phyloP scores from a whole-genome alignment of 2,113 vertebrate species.

The Nesogale talazaci region DNA sequence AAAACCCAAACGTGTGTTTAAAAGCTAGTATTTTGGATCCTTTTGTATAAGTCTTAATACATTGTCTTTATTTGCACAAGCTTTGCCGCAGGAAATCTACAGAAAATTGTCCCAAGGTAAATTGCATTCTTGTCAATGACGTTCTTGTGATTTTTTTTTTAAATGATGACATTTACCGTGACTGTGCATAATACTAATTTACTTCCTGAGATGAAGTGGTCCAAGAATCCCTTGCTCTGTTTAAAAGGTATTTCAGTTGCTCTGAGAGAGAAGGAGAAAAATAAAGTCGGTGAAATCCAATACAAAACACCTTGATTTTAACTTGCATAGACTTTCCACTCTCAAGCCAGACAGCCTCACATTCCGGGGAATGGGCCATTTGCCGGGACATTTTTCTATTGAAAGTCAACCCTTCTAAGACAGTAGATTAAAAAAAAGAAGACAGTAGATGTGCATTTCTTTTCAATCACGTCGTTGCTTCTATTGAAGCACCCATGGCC shows the following conservation, averaged over 20 bases:
- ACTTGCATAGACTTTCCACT: neutral
- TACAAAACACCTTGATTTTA: neutral
- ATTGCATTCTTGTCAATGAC: slow-evolving; percentile 80
- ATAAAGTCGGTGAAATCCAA: neutral
- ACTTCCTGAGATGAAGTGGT: neutral
- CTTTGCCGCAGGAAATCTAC: slow-evolving; percentile 90
- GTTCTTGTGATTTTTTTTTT: slow-evolving; percentile 56
- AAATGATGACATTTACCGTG: slow-evolving; percentile 62
- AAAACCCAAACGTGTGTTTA: slow-evolving; percentile 56
- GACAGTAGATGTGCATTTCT: neutral
- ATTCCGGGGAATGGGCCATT: neutral
- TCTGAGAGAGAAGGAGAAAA: neutral
- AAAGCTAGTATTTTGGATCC: slow-evolving; percentile 75
- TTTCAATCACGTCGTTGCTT: neutral
- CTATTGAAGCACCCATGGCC: neutral
- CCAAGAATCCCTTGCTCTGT: slow-evolving; percentile 16
- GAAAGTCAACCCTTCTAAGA: neutral
- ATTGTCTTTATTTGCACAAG: slow-evolving; percentile 90
- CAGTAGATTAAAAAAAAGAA: neutral
- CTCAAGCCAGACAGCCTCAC: neutral
- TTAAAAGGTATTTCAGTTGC: neutral
- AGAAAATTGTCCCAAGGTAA: slow-evolving; percentile 92
- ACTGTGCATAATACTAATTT: slow-evolving; percentile 48
- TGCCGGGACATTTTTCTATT: neutral
- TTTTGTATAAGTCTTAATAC: slow-evolving; percentile 84